phyloP scores from a whole-genome alignment of 2,888 invertebrate genomes.

The Acheta domesticus region DNA sequence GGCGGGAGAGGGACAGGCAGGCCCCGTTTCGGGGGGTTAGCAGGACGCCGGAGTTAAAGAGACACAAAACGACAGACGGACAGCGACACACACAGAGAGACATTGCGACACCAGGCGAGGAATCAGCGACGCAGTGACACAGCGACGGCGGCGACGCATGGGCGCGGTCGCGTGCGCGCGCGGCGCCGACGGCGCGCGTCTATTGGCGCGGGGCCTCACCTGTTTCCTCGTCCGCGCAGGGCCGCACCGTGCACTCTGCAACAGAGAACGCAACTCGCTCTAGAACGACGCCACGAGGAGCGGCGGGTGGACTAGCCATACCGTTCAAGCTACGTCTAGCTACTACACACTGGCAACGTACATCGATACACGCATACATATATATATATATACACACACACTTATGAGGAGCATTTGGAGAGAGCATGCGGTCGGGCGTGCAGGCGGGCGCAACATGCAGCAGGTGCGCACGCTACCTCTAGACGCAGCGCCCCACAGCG shows the following conservation, averaged over 20 bases:
- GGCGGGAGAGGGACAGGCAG: background rate
- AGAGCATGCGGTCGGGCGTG: background rate
- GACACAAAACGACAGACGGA: background rate
- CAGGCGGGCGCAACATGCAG: constrained; percentile 6
- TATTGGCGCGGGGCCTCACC: constrained; percentile 8
- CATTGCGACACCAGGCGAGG: background rate
- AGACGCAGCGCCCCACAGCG: background rate
- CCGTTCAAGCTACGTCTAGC: no score
- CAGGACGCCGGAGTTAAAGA: background rate
- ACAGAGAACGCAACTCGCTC: background rate
- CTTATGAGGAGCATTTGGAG: background rate
- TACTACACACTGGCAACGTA: no score
- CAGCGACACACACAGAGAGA: background rate
- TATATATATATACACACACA: background rate
- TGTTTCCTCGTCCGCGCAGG: constrained; percentile 7
- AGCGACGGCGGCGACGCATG: no score
- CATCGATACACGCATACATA: no score
- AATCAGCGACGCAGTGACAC: background rate
- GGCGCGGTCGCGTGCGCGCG: no score
- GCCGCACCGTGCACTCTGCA: background rate
- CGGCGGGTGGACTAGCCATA: no score
- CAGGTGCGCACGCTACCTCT: constrained; percentile 18
- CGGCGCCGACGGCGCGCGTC: background rate
- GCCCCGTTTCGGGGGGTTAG: background rate
- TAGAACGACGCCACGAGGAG: background rate